phyloP scores from a whole-genome alignment of 2,797 vertebrate genomes.

The Falco naumanni region DNA sequence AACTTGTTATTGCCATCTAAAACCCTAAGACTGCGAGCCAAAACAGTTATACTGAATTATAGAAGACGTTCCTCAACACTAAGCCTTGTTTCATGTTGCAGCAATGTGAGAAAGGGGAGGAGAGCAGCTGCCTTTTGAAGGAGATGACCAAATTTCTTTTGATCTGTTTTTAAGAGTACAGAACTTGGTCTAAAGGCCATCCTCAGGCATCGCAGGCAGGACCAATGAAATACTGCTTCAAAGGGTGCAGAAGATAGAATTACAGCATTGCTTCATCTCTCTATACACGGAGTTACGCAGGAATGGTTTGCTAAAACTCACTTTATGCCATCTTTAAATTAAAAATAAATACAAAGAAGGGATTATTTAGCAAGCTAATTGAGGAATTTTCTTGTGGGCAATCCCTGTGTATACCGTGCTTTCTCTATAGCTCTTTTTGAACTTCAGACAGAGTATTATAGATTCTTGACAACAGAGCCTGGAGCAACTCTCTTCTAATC shows the following conservation, averaged over 20 bases:
- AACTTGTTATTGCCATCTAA: background rate
- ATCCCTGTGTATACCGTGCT: background rate
- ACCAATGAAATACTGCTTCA: constrained; percentile 9
- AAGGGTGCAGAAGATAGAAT: constrained; percentile 35
- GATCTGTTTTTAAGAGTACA: constrained; percentile 13
- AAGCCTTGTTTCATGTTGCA: background rate
- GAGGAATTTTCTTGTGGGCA: background rate
- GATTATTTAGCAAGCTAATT: constrained; percentile 19
- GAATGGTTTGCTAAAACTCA: constrained; percentile 20
- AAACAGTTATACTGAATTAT: background rate
- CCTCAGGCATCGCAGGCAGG: background rate
- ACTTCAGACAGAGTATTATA: background rate
- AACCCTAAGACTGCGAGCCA: background rate
- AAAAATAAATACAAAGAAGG: background rate
- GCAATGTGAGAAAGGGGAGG: background rate
- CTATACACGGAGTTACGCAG: background rate
- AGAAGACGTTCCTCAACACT: background rate
- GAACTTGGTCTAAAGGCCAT: constrained; percentile 21
- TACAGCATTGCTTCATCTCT: constrained; percentile 9
- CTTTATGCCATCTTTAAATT: constrained; percentile 20
- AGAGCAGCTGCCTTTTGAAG: background rate
- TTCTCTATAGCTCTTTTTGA: background rate
- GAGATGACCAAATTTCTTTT: constrained; percentile 30
- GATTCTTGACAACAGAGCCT: background rate
- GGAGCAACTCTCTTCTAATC: background rate